These are phyloP conservation scores for Polydrusus cervinus DNA, from an alignment of 2,888 invertebrate species.

Conservation along the genomic window DNA sequence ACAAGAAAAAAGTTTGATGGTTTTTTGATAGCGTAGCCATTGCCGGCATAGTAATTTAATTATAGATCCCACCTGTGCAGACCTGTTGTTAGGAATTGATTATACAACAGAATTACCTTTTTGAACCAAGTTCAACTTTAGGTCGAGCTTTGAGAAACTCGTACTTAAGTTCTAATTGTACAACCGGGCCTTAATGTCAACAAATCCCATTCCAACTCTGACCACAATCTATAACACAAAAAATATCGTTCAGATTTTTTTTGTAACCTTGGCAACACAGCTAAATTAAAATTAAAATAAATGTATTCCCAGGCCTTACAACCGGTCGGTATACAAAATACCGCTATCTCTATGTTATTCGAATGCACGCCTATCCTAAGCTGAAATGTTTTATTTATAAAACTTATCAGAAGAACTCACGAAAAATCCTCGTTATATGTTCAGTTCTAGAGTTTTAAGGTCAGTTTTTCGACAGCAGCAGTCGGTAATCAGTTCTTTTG, in stretches of 20 bases:
- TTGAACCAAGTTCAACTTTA: no score
- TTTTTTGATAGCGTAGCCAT: no score
- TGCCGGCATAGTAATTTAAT: no score
- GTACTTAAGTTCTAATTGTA: no score
- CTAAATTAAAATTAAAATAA: slow-evolving; percentile 8
- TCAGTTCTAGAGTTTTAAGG: background rate
- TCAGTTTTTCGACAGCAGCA: background rate
- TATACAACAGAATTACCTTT: no score
- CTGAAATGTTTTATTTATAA: background rate
- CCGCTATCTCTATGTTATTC: slow-evolving; percentile 11
- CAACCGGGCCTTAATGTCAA: no score
- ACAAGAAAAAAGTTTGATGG: no score
- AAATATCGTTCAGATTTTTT: background rate
- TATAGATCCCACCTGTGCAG: no score
- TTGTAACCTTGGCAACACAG: background rate
- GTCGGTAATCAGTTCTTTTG: background rate
- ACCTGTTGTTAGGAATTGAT: no score
- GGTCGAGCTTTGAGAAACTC: no score
- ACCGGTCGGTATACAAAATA: slow-evolving; percentile 15
- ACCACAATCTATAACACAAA: no score
- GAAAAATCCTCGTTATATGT: slow-evolving; percentile 1
- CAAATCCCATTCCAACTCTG: no score
- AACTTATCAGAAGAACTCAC: background rate
- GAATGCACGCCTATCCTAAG: background rate
- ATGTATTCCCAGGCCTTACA: background rate